Evolutionary conservation across 2,888 invertebrate species (phyloP).

Genomic region (Beris morrisii): DNA sequence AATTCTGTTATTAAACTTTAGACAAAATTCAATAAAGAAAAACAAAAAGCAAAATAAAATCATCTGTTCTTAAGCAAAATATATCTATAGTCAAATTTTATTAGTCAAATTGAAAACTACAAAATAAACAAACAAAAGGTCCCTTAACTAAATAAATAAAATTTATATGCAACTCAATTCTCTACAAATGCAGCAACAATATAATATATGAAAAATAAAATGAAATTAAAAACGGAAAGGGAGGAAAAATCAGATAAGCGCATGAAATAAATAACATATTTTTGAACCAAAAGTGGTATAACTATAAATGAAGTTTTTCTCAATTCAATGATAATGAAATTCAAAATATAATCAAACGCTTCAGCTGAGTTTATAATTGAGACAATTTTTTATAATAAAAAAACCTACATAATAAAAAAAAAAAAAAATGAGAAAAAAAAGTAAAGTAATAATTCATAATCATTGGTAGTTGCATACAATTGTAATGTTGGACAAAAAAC

Average conservation of each 20-base stretch:
- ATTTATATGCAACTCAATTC: constrained; percentile 31
- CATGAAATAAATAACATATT: background rate
- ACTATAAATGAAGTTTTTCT: no score
- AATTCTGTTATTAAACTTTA: background rate
- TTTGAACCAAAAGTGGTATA: no score
- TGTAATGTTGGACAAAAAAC: no score
- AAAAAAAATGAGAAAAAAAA: no score
- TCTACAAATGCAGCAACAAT: background rate
- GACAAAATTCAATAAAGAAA: constrained; percentile 1
- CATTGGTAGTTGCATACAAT: no score
- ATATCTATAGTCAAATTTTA: constrained; percentile 36
- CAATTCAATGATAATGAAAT: constrained; percentile 1
- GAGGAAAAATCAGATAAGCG: background rate
- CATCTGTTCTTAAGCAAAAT: constrained; percentile 6
- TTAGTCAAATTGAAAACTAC: constrained; percentile 37
- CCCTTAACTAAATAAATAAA: constrained; percentile 34
- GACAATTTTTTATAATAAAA: background rate
- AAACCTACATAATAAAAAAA: no score
- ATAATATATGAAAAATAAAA: constrained; percentile 8
- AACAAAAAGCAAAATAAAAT: constrained; percentile 5
- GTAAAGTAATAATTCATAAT: no score
- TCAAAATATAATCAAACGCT: constrained; percentile 24
- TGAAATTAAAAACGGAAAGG: background rate
- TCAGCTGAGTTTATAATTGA: constrained; percentile 15
- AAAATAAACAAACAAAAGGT: constrained; percentile 6